Base-by-base conservation (phyloP, 2,888 invertebrate species). In the Drosophila affinis region DNA sequence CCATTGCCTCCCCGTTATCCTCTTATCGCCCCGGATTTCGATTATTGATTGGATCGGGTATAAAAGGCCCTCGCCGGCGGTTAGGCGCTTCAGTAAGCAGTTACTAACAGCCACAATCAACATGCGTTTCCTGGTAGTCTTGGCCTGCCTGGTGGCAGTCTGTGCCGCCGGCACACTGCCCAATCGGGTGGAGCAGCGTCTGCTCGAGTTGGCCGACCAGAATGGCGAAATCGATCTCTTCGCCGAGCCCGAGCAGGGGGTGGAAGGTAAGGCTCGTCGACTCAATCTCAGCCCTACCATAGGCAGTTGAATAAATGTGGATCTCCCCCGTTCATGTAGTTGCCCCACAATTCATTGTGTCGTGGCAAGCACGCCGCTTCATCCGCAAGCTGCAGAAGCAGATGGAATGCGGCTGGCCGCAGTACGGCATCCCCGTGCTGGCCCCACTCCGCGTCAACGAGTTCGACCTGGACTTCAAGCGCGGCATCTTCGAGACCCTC, bases 321-420 rank as follows among this genome's bases (percentile, higher is more conserved):
- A 32, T 27, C 18, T 39, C 12, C 14, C 29, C 29, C 34, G 21
- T 1, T 9, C n/a, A 27, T 9, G n/a, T 29, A 90, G 89, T 76
- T 61, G 83, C 83, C 3, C 90, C 90, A 0, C 65, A 64, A n/a
- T 85, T 83, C 57, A 77, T 91, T 54, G 3, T 90, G 3, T 88
- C 90, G 9, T 91, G 90, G 91, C 84, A 90, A 72, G 57, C 69
- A 32, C 90, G 90, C 61, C 89, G 89, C 51, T 73, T 79, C 61
- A 85, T 91, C 17, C 84, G 81, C 10, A 90, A 88, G 56, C 2
- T 81, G n/a, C 83, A 83, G 57, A 81, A 83, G 72, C 79, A 90
- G 53, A 91, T 91, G 91, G 75, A 82, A 21, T 91, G 91, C 71
- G 91, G 91, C 32, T 91, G 73, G 61, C 88, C 89, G 0, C 39